Evolutionary conservation across 2,797 vertebrate genomes (phyloP), one percentile per base, ranked within the genome.

Genomic region (Percopsis omiscomaycus): DNA sequence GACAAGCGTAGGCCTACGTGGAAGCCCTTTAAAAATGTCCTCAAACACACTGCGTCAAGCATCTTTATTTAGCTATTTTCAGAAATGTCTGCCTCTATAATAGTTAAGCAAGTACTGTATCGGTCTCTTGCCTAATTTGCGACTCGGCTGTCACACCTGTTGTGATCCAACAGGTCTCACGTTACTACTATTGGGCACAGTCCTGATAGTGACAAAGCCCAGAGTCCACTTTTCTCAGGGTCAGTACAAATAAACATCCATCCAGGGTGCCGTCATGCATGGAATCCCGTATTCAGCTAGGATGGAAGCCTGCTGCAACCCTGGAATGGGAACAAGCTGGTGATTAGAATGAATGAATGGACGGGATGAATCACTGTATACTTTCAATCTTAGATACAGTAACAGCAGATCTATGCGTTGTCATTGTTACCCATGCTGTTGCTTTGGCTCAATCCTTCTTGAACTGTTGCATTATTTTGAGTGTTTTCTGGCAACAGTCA

Each of bases 121-220:
- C 80, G 69, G 77, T 80, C 83, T 79, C 68, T 63, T 56, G 67
- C 66, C 59, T 78, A 73, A 58, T 61, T 28, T 67, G 71, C 32
- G 68, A 72, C 64, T 71, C 73, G 69, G 76, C 84, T 59, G 71
- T 74, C 64, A 30, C 69, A 61, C 84, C 83, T 86, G 73, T 78
- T 86, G 82, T 51, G 71, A 61, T 80, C 74, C 75, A 81, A 82
- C 73, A 76, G 71, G 75, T 79, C 61, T 82, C 70, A 59, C 71
- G 83, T 80, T 76, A 78, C 66, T 75, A 65, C 69, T 46, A 77
- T 77, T 74, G 67, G 71, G 77, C 54, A 78, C 81, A 63, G 70
- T 77, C 48, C 67, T 5, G 0, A 52, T 51, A 22, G 48, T 55
- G 55, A 68, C 48, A 57, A 58, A 22, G 53, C 59, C 68, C 14